Base-by-base conservation (phyloP, 64 coral and sea anemone genomes). In the Montipora sp. region DNA sequence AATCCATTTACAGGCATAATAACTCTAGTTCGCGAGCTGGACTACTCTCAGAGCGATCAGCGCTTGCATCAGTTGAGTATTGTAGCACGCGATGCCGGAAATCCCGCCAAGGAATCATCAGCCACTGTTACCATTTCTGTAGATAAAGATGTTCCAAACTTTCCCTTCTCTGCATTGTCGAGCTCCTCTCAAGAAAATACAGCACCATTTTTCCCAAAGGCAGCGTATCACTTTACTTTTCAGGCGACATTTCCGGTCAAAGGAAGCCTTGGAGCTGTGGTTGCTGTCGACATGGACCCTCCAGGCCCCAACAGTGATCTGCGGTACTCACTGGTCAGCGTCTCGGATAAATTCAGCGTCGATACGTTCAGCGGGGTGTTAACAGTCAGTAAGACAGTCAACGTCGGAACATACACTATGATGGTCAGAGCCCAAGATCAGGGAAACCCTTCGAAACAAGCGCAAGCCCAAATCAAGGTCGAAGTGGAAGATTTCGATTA, bases 21-120 rank as follows among this genome's bases (percentile, higher is more conserved):
- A 1, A 83, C 12, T 51, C 71, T 94, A 10, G 88, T 94, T 2
- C 88, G 92, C 20, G 88, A 89, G 48, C n/a, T 98, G n/a, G 86
- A 90, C 79, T 98, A 98, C 45, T 24, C 48, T 55, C 71, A 94
- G 55, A 91, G 74, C 13, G 5, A 27, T 14, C 93, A 98, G 73
- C 90, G 82, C 22, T 22, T 81, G 2, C 94, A 94, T 83, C 77
- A 63, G 12, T 58, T 98, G 74, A 91, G 73, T 18, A 82, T 98
- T n/a, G 3, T 88, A 0, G 95, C 95, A 8, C 77, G 69, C 68
- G 95, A 98, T 72, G 89, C 83, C 45, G 95, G 95, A 36, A 66
- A 59, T 47, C 92, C 92, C 3, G 4, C 49, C 7, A 78, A 88
- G 67, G 8, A 84, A 44, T 16, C 87, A 2, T 59, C 89, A 11